Conservation (phyloP, 2,888 invertebrate species). For the Brenthis ino region DNA sequence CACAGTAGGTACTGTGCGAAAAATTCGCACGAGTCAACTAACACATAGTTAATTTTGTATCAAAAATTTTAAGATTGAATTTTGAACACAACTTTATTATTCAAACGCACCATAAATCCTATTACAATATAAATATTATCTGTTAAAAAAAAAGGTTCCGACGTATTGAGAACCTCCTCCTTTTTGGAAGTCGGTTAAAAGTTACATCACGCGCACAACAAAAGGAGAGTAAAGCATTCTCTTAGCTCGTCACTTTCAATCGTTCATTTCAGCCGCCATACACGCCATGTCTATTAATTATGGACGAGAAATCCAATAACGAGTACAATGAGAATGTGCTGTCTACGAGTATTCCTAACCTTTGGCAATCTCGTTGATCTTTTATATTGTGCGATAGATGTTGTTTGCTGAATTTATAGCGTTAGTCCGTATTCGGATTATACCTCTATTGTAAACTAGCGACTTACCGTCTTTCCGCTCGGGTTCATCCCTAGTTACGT, state of each 20-base stretch:
- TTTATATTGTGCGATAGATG: constrained; percentile 13
- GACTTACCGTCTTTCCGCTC: too few relatives aligned
- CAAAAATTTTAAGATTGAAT: too few relatives aligned
- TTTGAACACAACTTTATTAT: too few relatives aligned
- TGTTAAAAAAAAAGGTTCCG: neutral
- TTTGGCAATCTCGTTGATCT: constrained; percentile 15
- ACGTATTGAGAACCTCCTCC: too few relatives aligned
- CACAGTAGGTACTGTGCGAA: too few relatives aligned
- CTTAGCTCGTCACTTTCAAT: neutral
- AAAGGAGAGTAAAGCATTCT: constrained; percentile 4
- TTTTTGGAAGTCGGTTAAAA: too few relatives aligned
- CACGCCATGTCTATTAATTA: constrained; percentile 18
- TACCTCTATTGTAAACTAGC: neutral
- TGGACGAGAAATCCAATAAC: constrained; percentile 23
- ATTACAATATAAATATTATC: neutral
- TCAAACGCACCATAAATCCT: neutral
- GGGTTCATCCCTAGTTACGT: too few relatives aligned
- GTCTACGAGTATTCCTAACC: constrained; percentile 23
- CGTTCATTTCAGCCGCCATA: constrained; percentile 3
- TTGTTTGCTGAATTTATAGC: constrained; percentile 13
- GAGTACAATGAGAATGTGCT: constrained; percentile 18
- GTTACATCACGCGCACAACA: constrained; percentile 4
- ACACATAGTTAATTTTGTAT: too few relatives aligned
- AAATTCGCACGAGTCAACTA: too few relatives aligned
- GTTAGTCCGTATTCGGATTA: neutral